Base-by-base conservation (phyloP, 2,113 vertebrate species). In the Malurus elegans region DNA sequence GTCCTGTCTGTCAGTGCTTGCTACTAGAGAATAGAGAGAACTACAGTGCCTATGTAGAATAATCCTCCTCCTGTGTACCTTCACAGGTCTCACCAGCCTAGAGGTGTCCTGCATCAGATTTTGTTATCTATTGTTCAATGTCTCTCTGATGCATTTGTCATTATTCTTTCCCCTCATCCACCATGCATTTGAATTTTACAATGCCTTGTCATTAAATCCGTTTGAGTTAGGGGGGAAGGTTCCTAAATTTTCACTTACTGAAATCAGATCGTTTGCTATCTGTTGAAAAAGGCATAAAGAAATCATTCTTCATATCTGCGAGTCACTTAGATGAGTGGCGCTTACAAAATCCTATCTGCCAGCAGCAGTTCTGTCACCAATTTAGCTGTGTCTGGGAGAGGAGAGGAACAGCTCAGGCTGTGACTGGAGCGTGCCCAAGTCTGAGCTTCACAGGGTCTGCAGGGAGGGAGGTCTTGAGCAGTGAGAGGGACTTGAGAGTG, bases 321-420 rank as follows among this genome's bases (percentile, higher is more conserved):
- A 88, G 69, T 94, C 70, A 29, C 16, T 61, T 76, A 38, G 18
- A 83, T 66, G 42, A 96, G 54, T 9, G 66, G 75, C 0, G 0
- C 78, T 89, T n/a, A 51, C 32, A 72, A 82, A 92, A 92, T 54
- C 79, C 18, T 38, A 76, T 38, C 88, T 92, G 90, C 92, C 92
- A 88, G 71, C 90, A 94, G 81, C 74, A 90, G 79, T 65, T 90
- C 38, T 54, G 79, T 88, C 74, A 85, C 88, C 13, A 9, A 83
- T 88, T 86, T 34, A 92, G 85, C 82, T 76, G 47, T 76, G 82
- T 50, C 71, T 86, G 82, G 62, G 32, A 94, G 79, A 82, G 44
- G 53, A 81, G 60, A 44, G 47, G 34, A 73, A 21, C 66, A 66
- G 82, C 86, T 92, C 75, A 26, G 62, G 58, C 71, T 73, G 67